Evolutionary conservation across 2,888 invertebrate species (phyloP), one percentile per base, ranked within the genome.

Genomic region (Cataglyphis albicans): DNA sequence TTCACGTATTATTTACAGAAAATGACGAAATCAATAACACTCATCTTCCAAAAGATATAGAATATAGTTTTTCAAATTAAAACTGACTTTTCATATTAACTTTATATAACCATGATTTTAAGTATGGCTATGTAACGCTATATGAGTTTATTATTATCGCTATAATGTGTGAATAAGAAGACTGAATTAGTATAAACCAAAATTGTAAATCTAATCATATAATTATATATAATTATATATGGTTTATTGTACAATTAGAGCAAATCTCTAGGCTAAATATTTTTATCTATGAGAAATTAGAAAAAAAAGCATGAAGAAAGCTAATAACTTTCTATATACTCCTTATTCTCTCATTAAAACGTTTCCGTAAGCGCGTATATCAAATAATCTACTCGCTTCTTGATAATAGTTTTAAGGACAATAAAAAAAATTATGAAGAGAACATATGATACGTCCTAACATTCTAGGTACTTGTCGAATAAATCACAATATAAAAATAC

Each of bases 401-500:
- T 72, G 63, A 84, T 52, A 78, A 68, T 48, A 48, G 52, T n/a
- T n/a, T 52, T 59, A 81, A 90, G 86, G 81, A 78, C 87, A 87
- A 84, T 74, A 32, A 84, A 86, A 86, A 82, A 25, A 67, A 84
- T 88, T 68, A 73, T 85, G 67, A 83, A 85, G 86, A 86, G 81
- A 91, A 88, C 85, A 35, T 18, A 87, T 85, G 52, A 86, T 84
- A 84, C 84, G 72, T 82, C 83, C 86, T 87, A 85, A 85, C 88
- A 81, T 90, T 83, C 84, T 91, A 89, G 85, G 81, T 88, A 90
- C 81, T 88, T 86, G 81, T 87, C 67, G 84, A 88, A 85, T 88
- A 86, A 90, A 91, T 92, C 91, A 90, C 90, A 90, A 92, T 93
- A 93, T 92, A 93, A 93, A 93, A 93, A 93, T 93, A 93, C 93